Evolutionary conservation across 2,113 vertebrate genomes (phyloP), one percentile per base, ranked within the genome.

Genomic region (Poeciliopsis occidentalis): DNA sequence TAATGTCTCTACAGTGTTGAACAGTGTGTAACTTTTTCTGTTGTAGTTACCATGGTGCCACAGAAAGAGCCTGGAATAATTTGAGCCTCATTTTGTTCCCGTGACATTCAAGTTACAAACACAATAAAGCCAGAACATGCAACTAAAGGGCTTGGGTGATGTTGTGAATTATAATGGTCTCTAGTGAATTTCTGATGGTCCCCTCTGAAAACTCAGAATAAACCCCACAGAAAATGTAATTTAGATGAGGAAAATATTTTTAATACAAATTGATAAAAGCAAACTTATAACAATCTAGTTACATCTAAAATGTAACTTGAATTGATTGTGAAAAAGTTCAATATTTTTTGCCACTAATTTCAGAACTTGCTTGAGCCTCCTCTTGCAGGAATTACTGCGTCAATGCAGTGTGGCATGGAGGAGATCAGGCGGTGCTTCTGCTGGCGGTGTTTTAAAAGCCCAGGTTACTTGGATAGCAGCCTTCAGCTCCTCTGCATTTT

Each of bases 21-120:
- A 69, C 44, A 73, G 63, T 10, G 60, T 64, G 44, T 64, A 91
- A 80, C 78, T 67, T 64, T 81, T 27, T 75, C 62, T 64, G 41
- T 73, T 73, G 62, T 47, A 8, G 89, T 92, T 87, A 69, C 91
- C 89, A 90, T 89, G 87, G 85, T 72, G 51, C 78, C 81, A 74
- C 77, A 73, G 79, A 87, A 69, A 34, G 73, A 71, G 74, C 62
- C 76, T 75, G 51, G 64, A 91, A 71, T 74, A 67, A 88, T 76
- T 90, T 32, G 17, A 84, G 79, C 34, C 75, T 76, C 39, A 69
- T 85, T 87, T 54, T 83, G 85, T 89, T 81, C 57, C 69, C 76
- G 75, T 81, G 84, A 87, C 85, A 83, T 81, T 85, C 60, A 78
- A 69, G 67, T 67, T 51, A 69, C 51, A 81, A 87, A 80, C 77